A percentile compares a stretch with the other conserved stretches of the same genome.
These are phyloP conservation scores for Hemichromis elongatus DNA, from an alignment of 2,113 vertebrate genomes.

Conservation along the genomic window DNA sequence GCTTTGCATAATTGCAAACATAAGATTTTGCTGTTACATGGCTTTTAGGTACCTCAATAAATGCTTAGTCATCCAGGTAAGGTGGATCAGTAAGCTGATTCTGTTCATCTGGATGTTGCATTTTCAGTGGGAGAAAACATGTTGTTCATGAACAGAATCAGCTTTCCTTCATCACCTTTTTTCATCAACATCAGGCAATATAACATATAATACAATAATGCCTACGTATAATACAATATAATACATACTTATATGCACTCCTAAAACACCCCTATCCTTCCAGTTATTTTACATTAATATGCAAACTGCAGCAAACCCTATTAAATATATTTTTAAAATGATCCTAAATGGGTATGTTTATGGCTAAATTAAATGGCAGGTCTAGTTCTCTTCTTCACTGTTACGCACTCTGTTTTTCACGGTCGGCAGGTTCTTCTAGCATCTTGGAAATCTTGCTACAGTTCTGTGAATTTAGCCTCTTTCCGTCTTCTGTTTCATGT, in stretches of 20 bases:
- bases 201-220: too few relatives aligned
- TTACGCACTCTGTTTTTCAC: background rate
- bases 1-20: background rate
- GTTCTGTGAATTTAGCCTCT: background rate
- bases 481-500: background rate
- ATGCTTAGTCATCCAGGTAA: background rate
- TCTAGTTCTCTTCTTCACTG: background rate
- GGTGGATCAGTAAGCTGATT: background rate
- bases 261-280: background rate
- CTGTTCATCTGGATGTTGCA: too few relatives aligned
- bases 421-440: background rate
- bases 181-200: background rate
- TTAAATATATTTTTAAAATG: background rate
- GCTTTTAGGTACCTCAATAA: background rate
- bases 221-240: too few relatives aligned
- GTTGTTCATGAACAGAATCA: too few relatives aligned
- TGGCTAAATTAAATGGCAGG: background rate
- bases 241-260: background rate
- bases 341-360: background rate
- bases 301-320: background rate
- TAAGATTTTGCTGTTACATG: background rate
- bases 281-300: background rate
- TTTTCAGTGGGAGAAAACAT: too few relatives aligned
- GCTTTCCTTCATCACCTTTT: background rate
- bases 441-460: background rate